Conservation (phyloP, 2,888 invertebrate species). For the Carterocephalus palaemon region DNA sequence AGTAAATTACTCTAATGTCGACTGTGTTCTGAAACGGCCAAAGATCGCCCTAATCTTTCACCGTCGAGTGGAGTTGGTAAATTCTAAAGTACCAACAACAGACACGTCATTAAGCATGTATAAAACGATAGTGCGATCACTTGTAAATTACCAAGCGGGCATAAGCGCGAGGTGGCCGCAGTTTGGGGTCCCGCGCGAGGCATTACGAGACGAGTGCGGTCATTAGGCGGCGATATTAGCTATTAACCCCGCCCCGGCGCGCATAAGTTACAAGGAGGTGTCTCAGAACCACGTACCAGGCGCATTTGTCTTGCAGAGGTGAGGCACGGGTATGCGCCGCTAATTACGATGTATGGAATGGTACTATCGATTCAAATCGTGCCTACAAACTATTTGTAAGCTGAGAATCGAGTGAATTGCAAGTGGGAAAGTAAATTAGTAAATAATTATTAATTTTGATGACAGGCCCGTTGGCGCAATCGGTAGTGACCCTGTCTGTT, state of each 20-base stretch:
- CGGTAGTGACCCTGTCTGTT: too few relatives aligned
- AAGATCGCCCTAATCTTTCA: too few relatives aligned
- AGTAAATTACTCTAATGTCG: not conserved
- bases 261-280: constrained; percentile 58
- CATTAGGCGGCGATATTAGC: constrained; percentile 78
- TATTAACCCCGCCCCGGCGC: constrained; percentile 68
- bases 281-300: constrained; percentile 32
- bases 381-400: constrained; percentile 24
- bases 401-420: constrained; percentile 10
- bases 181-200: constrained; percentile 60
- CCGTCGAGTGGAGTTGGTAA: too few relatives aligned
- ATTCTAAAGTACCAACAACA: constrained; percentile 19
- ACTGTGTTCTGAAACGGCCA: not conserved
- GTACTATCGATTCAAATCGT: constrained; percentile 26
- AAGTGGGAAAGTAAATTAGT: constrained; percentile 6
- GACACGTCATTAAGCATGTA: constrained; percentile 31
- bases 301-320: constrained; percentile 57
- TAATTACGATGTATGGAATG: constrained; percentile 32
- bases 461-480: too few relatives aligned
- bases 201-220: constrained; percentile 75
- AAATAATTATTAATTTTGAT: too few relatives aligned
- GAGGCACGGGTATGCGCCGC: constrained; percentile 32
- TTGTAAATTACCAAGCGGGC: constrained; percentile 47
- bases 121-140: constrained; percentile 36
- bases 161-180: constrained; percentile 45